These are phyloP conservation scores for Taxidea taxus DNA, from an alignment of 2,113 vertebrate species.

Conservation along the genomic window DNA sequence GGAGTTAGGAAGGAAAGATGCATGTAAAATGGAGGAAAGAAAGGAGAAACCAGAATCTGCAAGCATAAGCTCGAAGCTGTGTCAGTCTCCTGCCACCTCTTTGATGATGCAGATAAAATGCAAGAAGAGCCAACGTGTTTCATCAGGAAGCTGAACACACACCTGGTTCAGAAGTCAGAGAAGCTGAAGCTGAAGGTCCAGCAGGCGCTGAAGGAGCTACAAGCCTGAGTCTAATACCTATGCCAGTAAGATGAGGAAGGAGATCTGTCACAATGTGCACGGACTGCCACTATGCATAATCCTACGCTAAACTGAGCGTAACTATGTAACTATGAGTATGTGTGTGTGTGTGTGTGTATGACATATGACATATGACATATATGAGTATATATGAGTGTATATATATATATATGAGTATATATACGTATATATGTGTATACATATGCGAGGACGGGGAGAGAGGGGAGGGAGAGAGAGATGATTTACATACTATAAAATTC, in stretches of 20 bases:
- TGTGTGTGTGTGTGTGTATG: too few species aligned
- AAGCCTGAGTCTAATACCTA: background rate
- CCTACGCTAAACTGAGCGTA: background rate
- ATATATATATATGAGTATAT: too few species aligned
- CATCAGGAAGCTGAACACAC: background rate
- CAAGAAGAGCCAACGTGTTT: background rate
- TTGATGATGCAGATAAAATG: background rate
- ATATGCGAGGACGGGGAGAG: background rate
- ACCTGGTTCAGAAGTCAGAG: background rate
- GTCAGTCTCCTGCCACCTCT: background rate
- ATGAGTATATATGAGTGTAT: too few species aligned
- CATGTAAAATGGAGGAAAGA: background rate
- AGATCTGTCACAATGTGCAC: background rate
- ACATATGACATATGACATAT: fast-evolving
- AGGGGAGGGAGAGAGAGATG: background rate
- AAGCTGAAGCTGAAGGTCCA: background rate
- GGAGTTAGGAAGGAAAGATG: background rate
- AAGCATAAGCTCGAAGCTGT: background rate
- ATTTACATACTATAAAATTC: background rate
- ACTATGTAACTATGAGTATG: too few species aligned
- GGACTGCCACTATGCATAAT: background rate
- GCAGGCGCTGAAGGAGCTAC: background rate
- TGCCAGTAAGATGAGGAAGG: background rate
- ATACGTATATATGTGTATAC: background rate
- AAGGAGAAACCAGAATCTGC: background rate